Conservation (phyloP, 2,888 invertebrate species). For the Clitarchus hookeri region DNA sequence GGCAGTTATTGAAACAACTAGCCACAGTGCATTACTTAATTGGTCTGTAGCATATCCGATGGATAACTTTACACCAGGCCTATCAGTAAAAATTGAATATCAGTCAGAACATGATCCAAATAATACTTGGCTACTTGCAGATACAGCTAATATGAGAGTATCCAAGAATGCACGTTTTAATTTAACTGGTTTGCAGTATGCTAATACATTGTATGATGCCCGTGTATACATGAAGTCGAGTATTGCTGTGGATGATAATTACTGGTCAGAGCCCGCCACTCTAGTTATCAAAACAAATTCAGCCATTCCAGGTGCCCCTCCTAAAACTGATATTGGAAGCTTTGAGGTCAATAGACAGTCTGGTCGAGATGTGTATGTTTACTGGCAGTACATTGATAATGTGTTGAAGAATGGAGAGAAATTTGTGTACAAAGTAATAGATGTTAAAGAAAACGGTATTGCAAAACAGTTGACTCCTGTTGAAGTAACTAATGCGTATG, state of each 20-base stretch:
- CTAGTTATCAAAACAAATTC: constrained; percentile 63
- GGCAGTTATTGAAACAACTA: not conserved
- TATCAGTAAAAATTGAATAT: not conserved
- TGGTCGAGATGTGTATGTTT: constrained; percentile 67
- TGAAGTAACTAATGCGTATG: constrained; percentile 64
- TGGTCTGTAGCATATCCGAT: not conserved
- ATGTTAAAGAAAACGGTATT: constrained; percentile 53
- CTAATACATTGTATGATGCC: constrained; percentile 72
- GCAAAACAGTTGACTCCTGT: constrained; percentile 53
- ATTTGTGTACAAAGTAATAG: constrained; percentile 70
- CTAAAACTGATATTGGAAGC: constrained; percentile 72
- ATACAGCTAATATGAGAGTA: constrained; percentile 34
- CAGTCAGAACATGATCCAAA: not conserved
- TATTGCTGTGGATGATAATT: constrained; percentile 59
- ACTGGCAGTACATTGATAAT: constrained; percentile 76
- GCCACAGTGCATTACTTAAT: not conserved
- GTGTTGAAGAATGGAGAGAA: constrained; percentile 73
- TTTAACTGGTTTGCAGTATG: constrained; percentile 64
- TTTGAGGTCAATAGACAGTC: constrained; percentile 61
- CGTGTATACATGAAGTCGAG: constrained; percentile 69
- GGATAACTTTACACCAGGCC: not conserved
- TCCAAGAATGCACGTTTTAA: constrained; percentile 47
- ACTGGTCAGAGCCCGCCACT: constrained; percentile 73
- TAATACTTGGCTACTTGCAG: constrained; percentile 31
- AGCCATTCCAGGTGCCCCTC: constrained; percentile 67